Percentiles rank a stretch among this genome's conserved stretches.
phyloP scores from a whole-genome alignment of 2,797 vertebrate species.

The Xerus rutilus region DNA sequence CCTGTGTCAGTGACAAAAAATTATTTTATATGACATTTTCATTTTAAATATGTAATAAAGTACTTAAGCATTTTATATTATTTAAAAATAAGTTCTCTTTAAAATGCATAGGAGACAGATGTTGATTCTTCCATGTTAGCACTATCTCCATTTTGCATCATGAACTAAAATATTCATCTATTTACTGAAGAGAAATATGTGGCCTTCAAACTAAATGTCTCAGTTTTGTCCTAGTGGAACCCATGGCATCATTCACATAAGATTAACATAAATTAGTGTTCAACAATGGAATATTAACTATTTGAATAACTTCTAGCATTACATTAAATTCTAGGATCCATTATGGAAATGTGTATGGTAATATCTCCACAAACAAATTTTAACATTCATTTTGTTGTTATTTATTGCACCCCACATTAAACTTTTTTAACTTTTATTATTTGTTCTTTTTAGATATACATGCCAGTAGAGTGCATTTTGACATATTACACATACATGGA shows the following conservation, averaged over 20 bases:
- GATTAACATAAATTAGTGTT: background rate
- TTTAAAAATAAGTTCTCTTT: conserved; percentile 8
- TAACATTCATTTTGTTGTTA: background rate
- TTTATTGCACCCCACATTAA: background rate
- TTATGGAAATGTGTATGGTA: background rate
- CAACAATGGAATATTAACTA: background rate
- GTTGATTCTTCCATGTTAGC: background rate
- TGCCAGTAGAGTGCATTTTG: no score
- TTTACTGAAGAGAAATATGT: background rate
- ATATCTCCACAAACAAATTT: background rate
- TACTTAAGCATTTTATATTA: background rate
- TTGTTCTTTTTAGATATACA: no score
- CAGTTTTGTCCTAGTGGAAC: background rate
- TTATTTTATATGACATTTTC: background rate
- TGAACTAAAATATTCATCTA: background rate
- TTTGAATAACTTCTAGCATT: background rate
- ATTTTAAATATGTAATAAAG: background rate
- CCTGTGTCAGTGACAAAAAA: background rate
- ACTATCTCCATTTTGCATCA: background rate
- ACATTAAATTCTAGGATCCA: background rate
- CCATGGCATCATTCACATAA: background rate
- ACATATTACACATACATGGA: no score
- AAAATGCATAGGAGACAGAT: background rate
- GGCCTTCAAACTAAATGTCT: background rate
- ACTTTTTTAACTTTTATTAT: no score